Percentiles rank a stretch among this genome's conserved stretches.
These are phyloP conservation scores for Tetragonisca angustula DNA, from an alignment of 2,888 invertebrate genomes.

Conservation along the genomic window DNA sequence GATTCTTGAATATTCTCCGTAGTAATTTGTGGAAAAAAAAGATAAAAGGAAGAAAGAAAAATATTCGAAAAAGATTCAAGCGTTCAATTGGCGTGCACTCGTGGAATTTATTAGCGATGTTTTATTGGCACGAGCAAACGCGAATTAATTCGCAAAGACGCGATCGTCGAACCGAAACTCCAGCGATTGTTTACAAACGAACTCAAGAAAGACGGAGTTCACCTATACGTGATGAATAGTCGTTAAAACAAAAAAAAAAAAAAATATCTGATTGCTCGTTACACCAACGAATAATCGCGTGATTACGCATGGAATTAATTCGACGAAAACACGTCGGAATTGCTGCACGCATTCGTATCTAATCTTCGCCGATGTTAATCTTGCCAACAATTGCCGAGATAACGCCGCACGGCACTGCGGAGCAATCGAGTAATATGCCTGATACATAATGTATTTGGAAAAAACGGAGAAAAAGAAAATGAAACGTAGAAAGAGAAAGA, in stretches of 20 bases:
- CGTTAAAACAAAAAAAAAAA: constrained; percentile 14
- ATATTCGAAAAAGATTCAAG: background rate
- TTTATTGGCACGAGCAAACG: background rate
- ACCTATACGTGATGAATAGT: background rate
- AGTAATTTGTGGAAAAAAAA: background rate
- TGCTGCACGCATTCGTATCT: constrained; percentile 64
- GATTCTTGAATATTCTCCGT: background rate
- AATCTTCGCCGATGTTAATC: constrained; percentile 74
- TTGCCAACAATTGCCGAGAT: constrained; percentile 38
- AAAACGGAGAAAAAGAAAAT: background rate
- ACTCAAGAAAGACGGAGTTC: constrained; percentile 10
- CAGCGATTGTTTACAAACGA: constrained; percentile 11
- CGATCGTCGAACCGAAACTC: background rate
- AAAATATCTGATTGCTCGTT: constrained; percentile 36
- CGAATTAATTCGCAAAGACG: background rate
- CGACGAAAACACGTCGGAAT: constrained; percentile 15
- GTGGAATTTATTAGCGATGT: background rate
- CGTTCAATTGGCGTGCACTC: background rate
- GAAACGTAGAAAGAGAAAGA: background rate
- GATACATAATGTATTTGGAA: constrained; percentile 22
- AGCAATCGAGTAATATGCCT: constrained; percentile 7
- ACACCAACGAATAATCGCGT: constrained; percentile 36
- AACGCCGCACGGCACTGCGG: constrained; percentile 19
- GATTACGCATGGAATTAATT: constrained; percentile 59
- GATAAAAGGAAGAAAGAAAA: background rate